Evolutionary conservation across 2,113 vertebrate species (phyloP).

Genomic region (Seriola quinqueradiata): DNA sequence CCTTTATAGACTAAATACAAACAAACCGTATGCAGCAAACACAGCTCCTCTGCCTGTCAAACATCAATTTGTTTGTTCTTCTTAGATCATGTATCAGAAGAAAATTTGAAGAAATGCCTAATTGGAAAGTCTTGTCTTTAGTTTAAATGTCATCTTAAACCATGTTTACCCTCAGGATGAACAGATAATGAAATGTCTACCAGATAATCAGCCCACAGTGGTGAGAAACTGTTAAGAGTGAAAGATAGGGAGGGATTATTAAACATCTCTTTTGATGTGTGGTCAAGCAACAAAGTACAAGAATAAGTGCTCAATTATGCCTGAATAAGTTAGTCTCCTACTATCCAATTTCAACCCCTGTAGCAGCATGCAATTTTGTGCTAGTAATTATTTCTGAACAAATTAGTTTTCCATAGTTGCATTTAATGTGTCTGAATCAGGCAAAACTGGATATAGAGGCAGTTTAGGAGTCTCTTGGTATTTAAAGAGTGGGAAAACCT

Average conservation of each 20-base stretch:
- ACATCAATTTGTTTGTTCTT: background rate
- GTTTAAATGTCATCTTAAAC: constrained; percentile 43
- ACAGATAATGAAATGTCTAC: constrained; percentile 34
- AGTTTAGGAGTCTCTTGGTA: constrained; percentile 81
- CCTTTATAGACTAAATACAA: background rate
- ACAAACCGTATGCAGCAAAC: background rate
- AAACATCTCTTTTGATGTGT: constrained; percentile 54
- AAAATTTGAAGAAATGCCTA: background rate
- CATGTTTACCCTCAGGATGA: constrained; percentile 30
- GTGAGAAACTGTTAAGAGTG: constrained; percentile 32
- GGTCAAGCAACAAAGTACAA: constrained; percentile 62
- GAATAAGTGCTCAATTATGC: constrained; percentile 71
- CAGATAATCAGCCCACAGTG: constrained; percentile 33
- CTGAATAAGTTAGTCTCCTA: constrained; percentile 78
- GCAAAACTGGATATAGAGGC: constrained; percentile 79
- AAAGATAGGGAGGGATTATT: constrained; percentile 4
- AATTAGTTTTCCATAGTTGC: constrained; percentile 82
- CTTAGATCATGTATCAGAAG: background rate
- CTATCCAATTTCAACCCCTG: constrained; percentile 82
- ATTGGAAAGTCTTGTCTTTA: constrained; percentile 3
- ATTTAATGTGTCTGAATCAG: constrained; percentile 83
- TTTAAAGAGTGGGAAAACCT: constrained; percentile 82
- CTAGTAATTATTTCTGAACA: constrained; percentile 82
- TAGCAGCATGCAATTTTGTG: constrained; percentile 74
- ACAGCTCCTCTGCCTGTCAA: background rate